Base-by-base conservation (phyloP, 2,113 vertebrate genomes). In the Trematocara unimaculatum region DNA sequence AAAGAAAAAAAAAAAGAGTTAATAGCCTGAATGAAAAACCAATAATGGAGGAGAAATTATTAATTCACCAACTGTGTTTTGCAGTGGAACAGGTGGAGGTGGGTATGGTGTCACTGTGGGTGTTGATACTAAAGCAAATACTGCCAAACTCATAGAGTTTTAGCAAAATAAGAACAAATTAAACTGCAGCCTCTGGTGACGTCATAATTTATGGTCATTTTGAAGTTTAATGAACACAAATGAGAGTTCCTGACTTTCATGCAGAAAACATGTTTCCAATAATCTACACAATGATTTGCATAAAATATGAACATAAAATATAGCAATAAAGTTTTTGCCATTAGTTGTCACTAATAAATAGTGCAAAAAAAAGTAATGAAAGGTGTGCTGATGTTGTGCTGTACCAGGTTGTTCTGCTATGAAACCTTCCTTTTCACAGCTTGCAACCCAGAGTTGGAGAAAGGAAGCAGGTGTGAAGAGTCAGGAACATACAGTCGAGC, bases 401-500 rank as follows among this genome's bases (percentile, higher is more conserved):
- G n/a, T 0, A 14, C 35, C 64, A 2, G 64, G 13, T 31, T 29
- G 35, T n/a, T 67, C 8, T 14, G 2, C 8, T 58, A 0, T 15
- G 33, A 8, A 77, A 29, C 10, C 2, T 64, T 64, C 62, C 62
- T 67, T 67, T 67, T 40, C 6, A 67, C 33, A 67, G 33, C 72
- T 77, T 31, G 23, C 8, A 42, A 54, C 3, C 1, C 5, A 14
- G 7, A 54, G 42, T 0, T 12, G 64, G 40, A 70, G n/a, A 70
- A 42, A 18, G 17, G 20, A 64, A 83, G 6, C n/a, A 82, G 45
- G 17, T 1, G 33, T 72, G n/a, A 74, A 31, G 53, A 89, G 54
- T 92, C 90, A 90, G 91, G 92, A 92, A 35, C 18, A 62, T 29
- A 9, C 40, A 83, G 62, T 82, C 79, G 23, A 84, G 74, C 60